A percentile compares a stretch with the other conserved stretches of the same genome.
phyloP scores from a whole-genome alignment of 1,140 invertebrate genomes.

The Diabrotica virgifera region DNA sequence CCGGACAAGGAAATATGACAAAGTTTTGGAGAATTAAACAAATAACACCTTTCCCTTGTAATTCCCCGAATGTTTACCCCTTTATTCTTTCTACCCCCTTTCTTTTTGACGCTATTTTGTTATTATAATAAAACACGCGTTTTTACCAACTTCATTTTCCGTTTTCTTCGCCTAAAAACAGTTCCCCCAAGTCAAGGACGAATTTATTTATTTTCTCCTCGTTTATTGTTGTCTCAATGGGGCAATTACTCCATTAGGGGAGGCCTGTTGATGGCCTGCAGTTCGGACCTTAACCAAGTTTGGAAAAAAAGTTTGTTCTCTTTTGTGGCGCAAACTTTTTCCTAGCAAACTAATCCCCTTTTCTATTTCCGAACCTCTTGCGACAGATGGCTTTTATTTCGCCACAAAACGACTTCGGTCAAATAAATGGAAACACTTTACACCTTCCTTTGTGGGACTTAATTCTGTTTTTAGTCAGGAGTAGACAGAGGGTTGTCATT shows the following conservation, averaged over 20 bases:
- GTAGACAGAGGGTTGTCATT: background rate
- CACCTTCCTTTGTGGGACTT: background rate
- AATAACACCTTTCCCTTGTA: too few relatives aligned
- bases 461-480: background rate
- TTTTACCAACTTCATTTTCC: too few relatives aligned
- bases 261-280: background rate
- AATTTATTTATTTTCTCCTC: too few relatives aligned
- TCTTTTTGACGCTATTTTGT: too few relatives aligned
- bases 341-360: background rate
- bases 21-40: too few relatives aligned
- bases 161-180: too few relatives aligned
- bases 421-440: slow-evolving; percentile 3
- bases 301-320: background rate
- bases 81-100: too few relatives aligned
- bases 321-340: background rate
- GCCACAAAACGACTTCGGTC: background rate
- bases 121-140: too few relatives aligned
- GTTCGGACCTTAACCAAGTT: background rate
- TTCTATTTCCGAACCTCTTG: background rate
- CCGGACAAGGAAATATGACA: too few relatives aligned
- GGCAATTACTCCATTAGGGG: background rate
- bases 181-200: too few relatives aligned
- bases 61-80: too few relatives aligned
- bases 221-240: background rate
- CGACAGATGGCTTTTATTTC: background rate